Evolutionary conservation across 2,113 vertebrate genomes (phyloP), one percentile per base, ranked within the genome.

Genomic region (Epinephelus cyanopodus): DNA sequence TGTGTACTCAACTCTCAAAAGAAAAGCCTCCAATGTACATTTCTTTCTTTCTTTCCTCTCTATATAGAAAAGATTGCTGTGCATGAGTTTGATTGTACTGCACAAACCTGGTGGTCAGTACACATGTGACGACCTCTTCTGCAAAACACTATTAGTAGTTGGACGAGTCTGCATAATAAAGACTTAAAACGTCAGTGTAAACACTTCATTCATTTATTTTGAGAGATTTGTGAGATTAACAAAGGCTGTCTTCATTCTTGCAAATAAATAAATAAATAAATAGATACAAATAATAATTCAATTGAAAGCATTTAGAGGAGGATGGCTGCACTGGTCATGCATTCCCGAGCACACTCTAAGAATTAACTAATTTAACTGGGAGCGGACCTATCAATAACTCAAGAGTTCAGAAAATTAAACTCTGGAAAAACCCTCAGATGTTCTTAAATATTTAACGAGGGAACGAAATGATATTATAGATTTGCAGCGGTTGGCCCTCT

Each of bases 41-140:
- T 21, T 42, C 21, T 14, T 45, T 45, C 11, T 10, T 45, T 29
- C 13, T 23, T 75, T 42, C 66, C 25, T 69, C n/a, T 42, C 61
- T 75, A 45, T 25, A 42, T 19, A 52, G 33, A 27, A 61, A 23
- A 62, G n/a, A 67, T 57, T 14, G 45, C 37, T 75, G 3, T 25
- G 15, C 70, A 57, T 62, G 37, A 67, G 0, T 52, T 53, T 87
- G 78, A 86, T 60, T 82, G 64, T 73, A 29, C 39, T 7, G 50
- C 76, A 77, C 63, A 86, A 64, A 79, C 39, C 61, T 83, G 64
- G 47, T 81, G 53, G 79, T 88, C 75, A 77, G 33, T 2, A 7
- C 33, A 56, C 29, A 63, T 62, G 7, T 52, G 29, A 77, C 18
- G 54, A 37, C 62, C 52, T 72, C n/a, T 25, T 33, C 29, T 62